Evolutionary conservation across 1,140 invertebrate species (phyloP), one percentile per base, ranked within the genome.

Genomic region (Ceratina calcarata): DNA sequence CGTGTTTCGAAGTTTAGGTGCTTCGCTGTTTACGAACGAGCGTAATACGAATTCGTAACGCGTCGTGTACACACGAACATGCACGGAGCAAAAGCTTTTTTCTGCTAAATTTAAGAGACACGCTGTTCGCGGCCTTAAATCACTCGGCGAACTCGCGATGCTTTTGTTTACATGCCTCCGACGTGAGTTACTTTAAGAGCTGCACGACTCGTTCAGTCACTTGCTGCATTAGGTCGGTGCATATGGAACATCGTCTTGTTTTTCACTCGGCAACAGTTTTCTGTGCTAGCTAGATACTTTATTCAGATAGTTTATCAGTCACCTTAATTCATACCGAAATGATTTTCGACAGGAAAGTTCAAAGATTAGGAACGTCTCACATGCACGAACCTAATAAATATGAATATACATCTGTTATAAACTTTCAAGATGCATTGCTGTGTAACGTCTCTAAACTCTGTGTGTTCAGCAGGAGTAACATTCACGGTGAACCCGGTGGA

Each of bases 401-500:
- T n/a, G 37, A 67, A 67, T 60, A 67, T 57, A 24, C 18, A 24
- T 15, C 15, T 45, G 20, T n/a, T 53, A 68, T 58, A 58, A 32
- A 37, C 53, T 58, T 57, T 76, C 53, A n/a, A 16, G 64, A 67
- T 68, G 51, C 64, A 68, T 58, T 45, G 10, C 37, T 10, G 37
- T 68, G 61, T 51, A 65, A 49, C n/a, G 24, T 55, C 22, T 24
- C 51, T 64, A 32, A 66, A 57, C 51, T 16, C 64, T 45, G 37
- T 55, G 64, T 55, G 64, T 68, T 76, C 57, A 57, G 64, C 49
- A 58, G 27, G 7, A 65, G 53, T 68, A 68, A 68, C 64, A 76
- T 67, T 76, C 64, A 58, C 53, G 64, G 20, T 76, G 73, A 76
- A 58, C 73, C 51, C 64, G 32, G 0, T 58, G 64, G 73, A 68